Conservation (phyloP, 2,113 vertebrate genomes). For the Lepisosteus osseus region DNA sequence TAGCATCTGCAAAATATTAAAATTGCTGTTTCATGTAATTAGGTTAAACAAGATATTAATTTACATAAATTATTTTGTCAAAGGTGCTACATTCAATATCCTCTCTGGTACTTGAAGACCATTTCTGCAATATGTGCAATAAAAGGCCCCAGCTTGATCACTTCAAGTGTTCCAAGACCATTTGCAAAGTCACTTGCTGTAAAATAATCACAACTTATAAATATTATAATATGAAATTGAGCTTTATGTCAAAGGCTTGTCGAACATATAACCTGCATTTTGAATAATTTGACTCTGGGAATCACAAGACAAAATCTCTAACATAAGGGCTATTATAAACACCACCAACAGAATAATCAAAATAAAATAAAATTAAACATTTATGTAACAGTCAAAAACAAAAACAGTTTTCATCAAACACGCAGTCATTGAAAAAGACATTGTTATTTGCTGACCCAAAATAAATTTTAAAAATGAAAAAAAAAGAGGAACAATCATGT, state of each 20-base stretch:
- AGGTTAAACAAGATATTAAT: not conserved
- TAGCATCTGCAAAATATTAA: not conserved
- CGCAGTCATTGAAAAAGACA: slow-evolving; percentile 15
- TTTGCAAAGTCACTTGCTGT: no score
- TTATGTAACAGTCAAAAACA: no score
- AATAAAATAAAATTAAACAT: no score
- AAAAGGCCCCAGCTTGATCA: not conserved
- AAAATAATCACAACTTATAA: slow-evolving; percentile 1
- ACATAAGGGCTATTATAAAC: no score
- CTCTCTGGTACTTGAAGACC: slow-evolving; percentile 22
- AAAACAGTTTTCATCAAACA: no score
- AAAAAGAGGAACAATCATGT: slow-evolving; percentile 22
- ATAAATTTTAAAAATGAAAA: not conserved
- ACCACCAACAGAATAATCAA: no score
- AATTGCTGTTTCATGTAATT: not conserved
- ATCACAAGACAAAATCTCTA: no score
- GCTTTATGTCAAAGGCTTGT: no score
- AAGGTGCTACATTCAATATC: slow-evolving; percentile 51
- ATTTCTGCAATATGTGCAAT: slow-evolving; percentile 35
- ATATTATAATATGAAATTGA: not conserved
- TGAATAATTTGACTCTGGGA: no score
- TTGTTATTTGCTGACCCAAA: not conserved
- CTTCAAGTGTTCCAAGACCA: no score
- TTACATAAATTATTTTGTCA: slow-evolving; percentile 28
- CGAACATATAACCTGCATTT: no score